Percentiles rank a stretch among this genome's conserved stretches.
These are phyloP conservation scores for Notamacropus eugenii DNA, from an alignment of 2,797 vertebrate genomes.

Conservation along the genomic window DNA sequence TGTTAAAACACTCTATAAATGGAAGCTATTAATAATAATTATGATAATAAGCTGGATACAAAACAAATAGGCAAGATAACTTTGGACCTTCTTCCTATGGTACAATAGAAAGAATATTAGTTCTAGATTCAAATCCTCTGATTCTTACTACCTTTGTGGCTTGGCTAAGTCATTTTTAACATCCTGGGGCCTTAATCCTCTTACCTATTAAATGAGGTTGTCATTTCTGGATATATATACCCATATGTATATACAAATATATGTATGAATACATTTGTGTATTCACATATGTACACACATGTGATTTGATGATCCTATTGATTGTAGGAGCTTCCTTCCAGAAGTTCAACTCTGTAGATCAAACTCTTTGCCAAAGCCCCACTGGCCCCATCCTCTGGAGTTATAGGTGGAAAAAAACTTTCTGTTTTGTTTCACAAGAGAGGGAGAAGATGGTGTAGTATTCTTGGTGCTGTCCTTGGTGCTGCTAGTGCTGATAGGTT, in stretches of 20 bases:
- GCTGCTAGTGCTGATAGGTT: not conserved
- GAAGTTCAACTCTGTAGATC: not conserved
- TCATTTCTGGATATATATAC: not conserved
- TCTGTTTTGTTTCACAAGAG: not conserved
- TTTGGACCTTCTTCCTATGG: not conserved
- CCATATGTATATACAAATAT: not conserved
- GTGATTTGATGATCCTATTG: not conserved
- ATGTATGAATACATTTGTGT: not conserved
- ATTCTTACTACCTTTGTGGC: not conserved
- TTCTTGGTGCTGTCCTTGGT: not conserved
- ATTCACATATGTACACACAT: not conserved
- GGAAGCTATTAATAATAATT: not conserved
- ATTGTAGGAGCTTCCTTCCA: not conserved
- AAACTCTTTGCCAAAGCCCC: not conserved
- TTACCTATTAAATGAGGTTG: not conserved
- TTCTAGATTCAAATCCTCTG: not conserved
- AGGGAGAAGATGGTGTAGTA: not conserved
- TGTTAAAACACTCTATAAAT: not conserved
- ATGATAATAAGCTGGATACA: not conserved
- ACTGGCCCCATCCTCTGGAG: not conserved
- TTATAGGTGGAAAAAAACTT: not conserved
- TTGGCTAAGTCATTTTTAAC: not conserved
- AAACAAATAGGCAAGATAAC: not conserved
- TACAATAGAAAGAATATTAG: not conserved
- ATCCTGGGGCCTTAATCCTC: not conserved